Percentiles rank a stretch among this genome's conserved stretches.
phyloP scores from a whole-genome alignment of 2,797 vertebrate species.

The Sorex maritimensis region DNA sequence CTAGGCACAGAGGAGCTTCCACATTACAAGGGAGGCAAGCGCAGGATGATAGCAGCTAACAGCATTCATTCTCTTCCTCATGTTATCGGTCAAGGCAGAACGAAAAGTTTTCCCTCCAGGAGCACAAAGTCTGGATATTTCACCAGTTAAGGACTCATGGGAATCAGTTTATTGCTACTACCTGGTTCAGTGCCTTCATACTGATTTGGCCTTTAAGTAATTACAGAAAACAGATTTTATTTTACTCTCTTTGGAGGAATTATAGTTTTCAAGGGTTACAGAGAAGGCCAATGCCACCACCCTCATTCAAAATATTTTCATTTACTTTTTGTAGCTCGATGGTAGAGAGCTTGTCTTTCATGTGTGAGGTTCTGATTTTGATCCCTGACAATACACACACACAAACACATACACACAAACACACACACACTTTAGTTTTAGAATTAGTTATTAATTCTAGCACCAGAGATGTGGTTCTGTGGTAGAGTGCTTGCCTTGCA shows the following conservation, averaged over 20 bases:
- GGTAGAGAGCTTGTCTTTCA: not conserved
- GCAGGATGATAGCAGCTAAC: not conserved
- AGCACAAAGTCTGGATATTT: not conserved
- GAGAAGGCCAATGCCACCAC: not conserved
- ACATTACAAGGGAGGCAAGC: not conserved
- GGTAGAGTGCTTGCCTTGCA: no score
- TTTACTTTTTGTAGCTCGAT: no score
- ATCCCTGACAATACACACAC: no score
- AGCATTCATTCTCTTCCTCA: not conserved
- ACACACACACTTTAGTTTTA: no score
- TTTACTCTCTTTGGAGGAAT: not conserved
- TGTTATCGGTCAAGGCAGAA: not conserved
- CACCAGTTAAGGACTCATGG: not conserved
- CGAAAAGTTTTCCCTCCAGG: not conserved
- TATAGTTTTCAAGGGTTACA: not conserved
- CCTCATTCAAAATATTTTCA: not conserved
- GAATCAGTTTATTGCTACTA: not conserved
- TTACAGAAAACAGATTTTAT: conserved; percentile 19
- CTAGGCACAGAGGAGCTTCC: not conserved
- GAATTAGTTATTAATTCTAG: no score
- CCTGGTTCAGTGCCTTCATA: not conserved
- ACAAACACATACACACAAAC: no score
- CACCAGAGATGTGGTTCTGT: no score
- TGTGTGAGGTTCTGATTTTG: not conserved
- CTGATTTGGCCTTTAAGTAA: not conserved